phyloP scores from a whole-genome alignment of 2,797 vertebrate genomes.

The Darevskia mixta region DNA sequence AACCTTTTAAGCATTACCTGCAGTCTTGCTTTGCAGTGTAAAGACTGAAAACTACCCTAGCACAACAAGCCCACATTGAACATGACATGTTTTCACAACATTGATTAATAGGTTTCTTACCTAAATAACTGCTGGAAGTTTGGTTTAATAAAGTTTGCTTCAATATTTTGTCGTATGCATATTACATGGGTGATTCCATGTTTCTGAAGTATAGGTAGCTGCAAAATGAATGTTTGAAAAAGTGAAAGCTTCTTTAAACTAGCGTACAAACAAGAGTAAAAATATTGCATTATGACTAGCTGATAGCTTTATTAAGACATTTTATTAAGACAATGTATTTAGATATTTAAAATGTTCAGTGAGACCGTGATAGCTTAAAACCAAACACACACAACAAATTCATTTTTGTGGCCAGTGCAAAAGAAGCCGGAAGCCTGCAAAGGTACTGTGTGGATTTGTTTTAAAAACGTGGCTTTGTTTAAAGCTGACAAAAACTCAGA shows the following conservation, averaged over 20 bases:
- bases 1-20: neutral
- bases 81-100: neutral
- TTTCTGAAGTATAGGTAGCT: slow-evolving; percentile 95
- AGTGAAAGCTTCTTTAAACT: slow-evolving; percentile 32
- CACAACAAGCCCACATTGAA: neutral
- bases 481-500: neutral
- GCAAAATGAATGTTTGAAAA: slow-evolving; percentile 44
- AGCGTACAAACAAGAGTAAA: slow-evolving; percentile 7
- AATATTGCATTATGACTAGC: neutral
- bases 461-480: neutral
- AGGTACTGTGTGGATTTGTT: neutral
- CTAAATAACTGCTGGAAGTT: slow-evolving; percentile 97
- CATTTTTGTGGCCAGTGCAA: neutral
- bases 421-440: neutral
- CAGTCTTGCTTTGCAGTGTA: neutral
- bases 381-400: neutral
- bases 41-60: neutral
- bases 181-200: slow-evolving; percentile 96
- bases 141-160: slow-evolving; percentile 99
- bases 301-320: neutral
- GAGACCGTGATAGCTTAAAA: neutral
- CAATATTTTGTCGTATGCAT: slow-evolving; percentile 98
- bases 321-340: neutral
- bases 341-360: neutral
- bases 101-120: slow-evolving; percentile 77